Conservation (phyloP, 2,888 invertebrate species). For the Deilephila porcellus region DNA sequence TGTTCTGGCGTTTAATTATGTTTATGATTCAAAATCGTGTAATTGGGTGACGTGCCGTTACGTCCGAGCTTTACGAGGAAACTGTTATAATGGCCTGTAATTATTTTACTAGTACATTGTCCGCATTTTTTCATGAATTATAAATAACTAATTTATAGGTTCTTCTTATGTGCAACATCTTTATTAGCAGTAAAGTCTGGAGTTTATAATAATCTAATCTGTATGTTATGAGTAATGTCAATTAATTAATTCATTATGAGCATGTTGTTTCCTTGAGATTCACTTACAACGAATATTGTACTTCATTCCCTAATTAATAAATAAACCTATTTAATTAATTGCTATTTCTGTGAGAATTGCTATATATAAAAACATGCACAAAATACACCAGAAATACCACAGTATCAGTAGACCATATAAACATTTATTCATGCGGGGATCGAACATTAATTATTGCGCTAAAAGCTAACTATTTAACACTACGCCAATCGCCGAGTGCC, state of each 20-base stretch:
- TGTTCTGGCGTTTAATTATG: neutral
- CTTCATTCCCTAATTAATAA: too few relatives aligned
- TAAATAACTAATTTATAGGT: neutral
- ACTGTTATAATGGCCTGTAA: constrained; percentile 19
- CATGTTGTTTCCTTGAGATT: too few relatives aligned
- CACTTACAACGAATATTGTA: too few relatives aligned
- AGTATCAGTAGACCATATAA: too few relatives aligned
- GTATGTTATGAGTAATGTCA: too few relatives aligned
- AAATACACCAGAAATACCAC: too few relatives aligned
- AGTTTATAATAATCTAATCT: too few relatives aligned
- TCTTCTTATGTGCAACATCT: neutral
- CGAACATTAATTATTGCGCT: neutral
- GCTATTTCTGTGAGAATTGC: too few relatives aligned
- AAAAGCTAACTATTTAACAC: neutral
- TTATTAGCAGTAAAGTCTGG: neutral
- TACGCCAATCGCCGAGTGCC: neutral
- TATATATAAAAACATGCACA: too few relatives aligned
- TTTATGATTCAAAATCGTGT: neutral
- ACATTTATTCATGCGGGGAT: neutral
- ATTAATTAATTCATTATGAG: too few relatives aligned
- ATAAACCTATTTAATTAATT: too few relatives aligned
- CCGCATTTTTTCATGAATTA: neutral
- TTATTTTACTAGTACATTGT: constrained; percentile 4
- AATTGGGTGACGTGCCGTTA: neutral
- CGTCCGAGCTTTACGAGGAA: neutral